A percentile compares a stretch with the other conserved stretches of the same genome.
Conservation (phyloP, 2,888 invertebrate species). For the Timandra comae region DNA sequence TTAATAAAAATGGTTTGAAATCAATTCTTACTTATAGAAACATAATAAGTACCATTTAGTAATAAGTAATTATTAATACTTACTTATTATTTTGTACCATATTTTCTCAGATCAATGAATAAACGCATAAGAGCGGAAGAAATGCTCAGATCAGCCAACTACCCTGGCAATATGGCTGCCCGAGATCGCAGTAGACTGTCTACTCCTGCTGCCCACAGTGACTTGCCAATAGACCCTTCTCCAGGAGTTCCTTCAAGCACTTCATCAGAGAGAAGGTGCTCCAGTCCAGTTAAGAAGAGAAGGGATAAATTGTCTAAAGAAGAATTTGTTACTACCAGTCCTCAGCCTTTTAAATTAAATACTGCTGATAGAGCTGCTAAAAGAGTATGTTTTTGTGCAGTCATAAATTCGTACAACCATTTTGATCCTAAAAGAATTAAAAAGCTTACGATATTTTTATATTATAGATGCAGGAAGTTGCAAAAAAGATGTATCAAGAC, state of each 20-base stretch:
- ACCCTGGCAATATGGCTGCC: slow-evolving; percentile 82
- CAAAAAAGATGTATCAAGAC: slow-evolving; percentile 55
- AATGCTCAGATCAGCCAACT: slow-evolving; percentile 79
- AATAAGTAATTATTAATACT: too few relatives aligned
- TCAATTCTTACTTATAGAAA: too few relatives aligned
- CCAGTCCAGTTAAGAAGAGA: slow-evolving; percentile 55
- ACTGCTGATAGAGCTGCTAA: slow-evolving; percentile 68
- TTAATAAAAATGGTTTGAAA: too few relatives aligned
- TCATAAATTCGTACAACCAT: too few relatives aligned
- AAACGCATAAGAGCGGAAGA: slow-evolving; percentile 83
- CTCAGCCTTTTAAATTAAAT: slow-evolving; percentile 70
- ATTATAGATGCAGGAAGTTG: slow-evolving; percentile 57
- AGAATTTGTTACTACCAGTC: slow-evolving; percentile 72
- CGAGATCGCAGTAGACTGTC: slow-evolving; percentile 73
- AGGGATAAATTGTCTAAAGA: slow-evolving; percentile 45
- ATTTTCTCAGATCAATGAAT: slow-evolving; percentile 75
- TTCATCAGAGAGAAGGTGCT: slow-evolving; percentile 46
- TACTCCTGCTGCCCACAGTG: slow-evolving; percentile 67
- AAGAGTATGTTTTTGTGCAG: slow-evolving; percentile 41
- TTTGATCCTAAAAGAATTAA: too few relatives aligned
- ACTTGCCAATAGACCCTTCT: slow-evolving; percentile 64
- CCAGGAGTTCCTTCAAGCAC: slow-evolving; percentile 50
- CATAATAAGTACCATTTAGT: too few relatives aligned
- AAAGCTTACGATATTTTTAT: too few relatives aligned
- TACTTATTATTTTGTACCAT: too few relatives aligned